A percentile compares a stretch with the other conserved stretches of the same genome.
phyloP scores from a whole-genome alignment of 2,797 vertebrate species.

The Sebastes elongatus region DNA sequence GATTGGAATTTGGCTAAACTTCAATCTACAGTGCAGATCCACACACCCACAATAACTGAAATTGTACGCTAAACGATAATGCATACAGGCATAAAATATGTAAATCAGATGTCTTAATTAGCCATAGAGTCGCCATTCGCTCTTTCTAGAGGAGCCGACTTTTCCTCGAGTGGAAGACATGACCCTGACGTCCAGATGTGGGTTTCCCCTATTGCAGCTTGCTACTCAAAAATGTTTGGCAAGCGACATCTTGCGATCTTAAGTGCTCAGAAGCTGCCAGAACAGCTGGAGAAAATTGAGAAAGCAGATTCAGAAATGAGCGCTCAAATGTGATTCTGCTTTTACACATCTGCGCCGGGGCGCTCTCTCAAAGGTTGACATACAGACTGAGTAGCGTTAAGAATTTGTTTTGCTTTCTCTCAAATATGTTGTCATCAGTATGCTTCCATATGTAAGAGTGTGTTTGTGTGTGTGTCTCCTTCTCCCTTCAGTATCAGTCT shows the following conservation, averaged over 20 bases:
- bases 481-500: conserved; percentile 63
- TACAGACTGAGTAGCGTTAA: neutral
- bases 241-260: neutral
- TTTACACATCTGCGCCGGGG: neutral
- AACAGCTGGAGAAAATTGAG: neutral
- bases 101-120: neutral
- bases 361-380: neutral
- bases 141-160: neutral
- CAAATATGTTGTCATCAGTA: neutral
- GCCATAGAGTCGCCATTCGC: neutral
- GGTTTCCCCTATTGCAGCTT: neutral
- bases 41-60: neutral
- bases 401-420: neutral
- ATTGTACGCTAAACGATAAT: neutral
- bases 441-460: neutral
- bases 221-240: neutral
- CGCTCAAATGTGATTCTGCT: neutral
- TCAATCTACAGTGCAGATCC: neutral
- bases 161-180: neutral
- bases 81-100: neutral
- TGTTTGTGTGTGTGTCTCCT: conserved; percentile 4
- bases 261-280: neutral
- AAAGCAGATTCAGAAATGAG: neutral
- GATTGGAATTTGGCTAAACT: neutral
- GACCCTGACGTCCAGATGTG: neutral